A percentile compares a stretch with the other conserved stretches of the same genome.
Evolutionary conservation across 2,797 vertebrate species (phyloP).

Genomic region (Mormyrops attenuatus): DNA sequence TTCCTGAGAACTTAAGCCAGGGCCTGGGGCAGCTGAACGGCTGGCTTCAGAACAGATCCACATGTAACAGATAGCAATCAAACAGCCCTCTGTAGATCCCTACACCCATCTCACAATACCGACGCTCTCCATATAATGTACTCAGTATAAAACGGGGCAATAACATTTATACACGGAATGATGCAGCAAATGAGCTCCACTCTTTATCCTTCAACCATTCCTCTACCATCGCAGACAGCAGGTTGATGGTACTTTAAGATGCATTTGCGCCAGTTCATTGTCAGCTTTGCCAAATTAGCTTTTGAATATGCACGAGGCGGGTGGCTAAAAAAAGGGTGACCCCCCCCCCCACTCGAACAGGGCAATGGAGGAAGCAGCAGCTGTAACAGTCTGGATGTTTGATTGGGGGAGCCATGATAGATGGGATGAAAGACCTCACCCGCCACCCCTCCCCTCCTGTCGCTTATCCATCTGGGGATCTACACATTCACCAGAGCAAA

Average conservation of each 20-base stretch:
- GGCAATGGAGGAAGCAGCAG: slow-evolving; percentile 10
- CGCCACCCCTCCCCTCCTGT: neutral
- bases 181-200: neutral
- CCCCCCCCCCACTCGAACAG: neutral
- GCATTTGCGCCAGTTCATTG: neutral
- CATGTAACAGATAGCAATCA: neutral
- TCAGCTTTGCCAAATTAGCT: neutral
- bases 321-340: neutral
- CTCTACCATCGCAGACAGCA: neutral
- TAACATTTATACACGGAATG: neutral
- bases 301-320: slow-evolving; percentile 11
- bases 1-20: neutral
- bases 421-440: slow-evolving; percentile 7
- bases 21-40: neutral
- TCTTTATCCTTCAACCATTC: neutral
- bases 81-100: neutral
- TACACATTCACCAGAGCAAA: neutral
- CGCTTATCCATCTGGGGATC: slow-evolving; percentile 18
- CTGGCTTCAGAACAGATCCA: neutral
- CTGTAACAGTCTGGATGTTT: slow-evolving; percentile 13
- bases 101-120: neutral
- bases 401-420: slow-evolving; percentile 16
- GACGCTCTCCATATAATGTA: neutral
- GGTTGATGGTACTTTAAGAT: neutral
- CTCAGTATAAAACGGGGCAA: neutral